Base-by-base conservation (phyloP, 2,113 vertebrate species). In the Hypomesus transpacificus region DNA sequence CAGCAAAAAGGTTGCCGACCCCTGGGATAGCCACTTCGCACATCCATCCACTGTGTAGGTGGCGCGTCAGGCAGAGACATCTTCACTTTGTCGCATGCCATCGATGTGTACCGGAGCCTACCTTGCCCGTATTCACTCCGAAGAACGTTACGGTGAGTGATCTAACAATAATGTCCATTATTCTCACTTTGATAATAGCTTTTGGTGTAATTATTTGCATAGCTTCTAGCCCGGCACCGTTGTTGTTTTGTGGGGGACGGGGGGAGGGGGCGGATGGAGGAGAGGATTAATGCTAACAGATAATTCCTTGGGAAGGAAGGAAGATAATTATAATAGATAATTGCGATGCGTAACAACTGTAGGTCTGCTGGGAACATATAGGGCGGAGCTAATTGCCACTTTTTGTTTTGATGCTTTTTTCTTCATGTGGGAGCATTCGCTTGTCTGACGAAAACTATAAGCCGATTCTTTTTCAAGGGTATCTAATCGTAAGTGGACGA, bases 351-450 rank as follows among this genome's bases (percentile, higher is more conserved):
- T 9, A 24, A 34, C 24, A 63, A 63, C 61, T 63, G 61, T 7
- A 0, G 17, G 14, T 28, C 18, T 26, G 1, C 60, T 66, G 56
- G 69, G 24, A 71, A 60, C 69, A 54, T 62, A 71, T 62, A 71
- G 79, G 79, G 81, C 68, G 77, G 75, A 70, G 77, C 75, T 82
- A 73, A 59, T 50, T 65, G 59, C 63, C 77, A 75, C 74, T 85
- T 82, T 80, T 78, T 74, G 52, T 75, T 68, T 65, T 74, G 51
- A 26, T 71, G 67, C 50, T 64, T 69, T 80, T 46, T 46, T 46
- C 39, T 71, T 58, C 39, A 28, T 61, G 63, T 66, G 57, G 54
- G 26, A 59, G 39, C 50, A 58, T 76, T 73, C 65, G 68, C 77
- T 74, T 71, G 66, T 63, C 61, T 34, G 61, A 31, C 28, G 61